A percentile compares a stretch with the other conserved stretches of the same genome.
Conservation (phyloP, 2,797 vertebrate genomes). For the Alosa sapidissima region DNA sequence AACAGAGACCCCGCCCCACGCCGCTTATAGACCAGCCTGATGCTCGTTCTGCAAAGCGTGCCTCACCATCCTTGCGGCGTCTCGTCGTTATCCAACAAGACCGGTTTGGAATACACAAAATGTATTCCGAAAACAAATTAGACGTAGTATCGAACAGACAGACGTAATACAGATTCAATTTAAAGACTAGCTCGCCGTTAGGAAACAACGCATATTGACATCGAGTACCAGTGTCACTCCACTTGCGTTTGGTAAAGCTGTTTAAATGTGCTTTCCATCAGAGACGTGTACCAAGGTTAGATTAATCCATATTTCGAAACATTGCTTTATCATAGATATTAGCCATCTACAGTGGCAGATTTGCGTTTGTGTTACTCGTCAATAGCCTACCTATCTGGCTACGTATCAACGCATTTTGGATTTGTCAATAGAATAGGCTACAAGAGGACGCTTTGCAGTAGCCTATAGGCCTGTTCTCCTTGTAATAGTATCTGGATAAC, state of each 20-base stretch:
- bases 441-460: constrained; percentile 16
- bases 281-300: background rate
- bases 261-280: background rate
- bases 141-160: background rate
- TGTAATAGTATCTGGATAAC: background rate
- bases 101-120: constrained; percentile 27
- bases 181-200: constrained; percentile 14
- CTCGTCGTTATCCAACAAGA: constrained; percentile 41
- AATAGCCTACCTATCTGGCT: background rate
- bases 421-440: constrained; percentile 7
- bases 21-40: constrained; percentile 35
- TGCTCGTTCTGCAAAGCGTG: constrained; percentile 36
- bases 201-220: constrained; percentile 2
- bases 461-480: background rate
- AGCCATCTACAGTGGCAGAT: background rate
- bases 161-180: background rate
- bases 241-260: constrained; percentile 5
- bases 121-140: background rate
- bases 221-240: background rate
- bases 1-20: constrained; percentile 43
- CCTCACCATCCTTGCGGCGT: constrained; percentile 46
- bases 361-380: background rate
- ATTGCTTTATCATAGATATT: background rate
- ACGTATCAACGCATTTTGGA: constrained; percentile 12
- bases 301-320: background rate